Percentiles rank a stretch among this genome's conserved stretches.
These are phyloP conservation scores for Popillia japonica DNA, from an alignment of 1,140 invertebrate genomes.

Conservation along the genomic window DNA sequence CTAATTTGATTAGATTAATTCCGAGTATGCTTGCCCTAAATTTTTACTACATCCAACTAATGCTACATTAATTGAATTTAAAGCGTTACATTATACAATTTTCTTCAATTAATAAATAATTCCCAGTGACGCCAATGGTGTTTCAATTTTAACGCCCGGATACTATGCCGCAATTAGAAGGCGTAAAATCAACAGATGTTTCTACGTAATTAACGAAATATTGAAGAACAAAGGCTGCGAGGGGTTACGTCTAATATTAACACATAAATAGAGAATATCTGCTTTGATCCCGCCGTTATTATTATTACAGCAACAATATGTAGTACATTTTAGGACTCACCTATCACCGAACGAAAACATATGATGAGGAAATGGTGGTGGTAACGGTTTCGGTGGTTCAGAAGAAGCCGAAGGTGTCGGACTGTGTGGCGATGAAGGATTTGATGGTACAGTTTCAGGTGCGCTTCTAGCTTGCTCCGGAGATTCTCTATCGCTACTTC, in stretches of 20 bases:
- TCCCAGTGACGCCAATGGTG: slow-evolving; percentile 3
- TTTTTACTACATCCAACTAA: not conserved
- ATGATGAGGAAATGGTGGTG: slow-evolving; percentile 55
- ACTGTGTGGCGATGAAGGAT: slow-evolving; percentile 54
- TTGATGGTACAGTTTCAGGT: slow-evolving; percentile 51
- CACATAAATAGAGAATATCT: not conserved
- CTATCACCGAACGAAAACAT: slow-evolving; percentile 58
- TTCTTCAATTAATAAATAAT: slow-evolving; percentile 32
- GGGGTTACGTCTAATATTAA: not conserved
- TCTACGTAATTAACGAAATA: slow-evolving; percentile 5
- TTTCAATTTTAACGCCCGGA: slow-evolving; percentile 28
- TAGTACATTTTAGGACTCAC: slow-evolving; percentile 46
- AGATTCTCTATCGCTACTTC: slow-evolving; percentile 53
- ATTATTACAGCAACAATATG: too few relatives aligned
- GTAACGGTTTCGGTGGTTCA: slow-evolving; percentile 50
- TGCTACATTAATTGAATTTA: slow-evolving; percentile 16
- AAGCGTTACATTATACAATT: slow-evolving; percentile 24
- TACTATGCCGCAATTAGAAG: slow-evolving; percentile 16
- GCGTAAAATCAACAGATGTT: slow-evolving; percentile 31
- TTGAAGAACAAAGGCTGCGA: not conserved
- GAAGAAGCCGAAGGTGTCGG: slow-evolving; percentile 54
- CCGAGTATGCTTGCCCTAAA: not conserved
- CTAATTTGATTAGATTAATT: not conserved
- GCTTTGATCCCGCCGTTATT: not conserved
- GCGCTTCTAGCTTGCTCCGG: slow-evolving; percentile 50